Evolutionary conservation across 2,113 vertebrate genomes (phyloP).

Genomic region (Phaethornis superciliosus): DNA sequence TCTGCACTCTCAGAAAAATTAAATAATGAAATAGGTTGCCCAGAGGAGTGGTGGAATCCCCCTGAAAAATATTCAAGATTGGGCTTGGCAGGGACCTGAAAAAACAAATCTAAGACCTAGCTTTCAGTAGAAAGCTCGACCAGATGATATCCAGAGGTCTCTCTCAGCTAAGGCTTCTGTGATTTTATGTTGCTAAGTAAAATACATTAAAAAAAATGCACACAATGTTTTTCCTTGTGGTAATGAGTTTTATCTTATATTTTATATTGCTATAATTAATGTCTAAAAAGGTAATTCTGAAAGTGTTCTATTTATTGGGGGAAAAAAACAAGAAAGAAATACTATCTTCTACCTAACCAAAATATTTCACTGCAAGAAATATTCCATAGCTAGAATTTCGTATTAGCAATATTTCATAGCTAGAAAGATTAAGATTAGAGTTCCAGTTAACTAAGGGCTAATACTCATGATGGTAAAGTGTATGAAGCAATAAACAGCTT

Average conservation of each 20-base stretch:
- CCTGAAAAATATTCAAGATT: too few species aligned
- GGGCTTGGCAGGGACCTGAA: too few species aligned
- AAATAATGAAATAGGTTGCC: neutral
- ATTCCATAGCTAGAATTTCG: neutral
- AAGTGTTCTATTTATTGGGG: neutral
- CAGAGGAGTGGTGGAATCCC: too few species aligned
- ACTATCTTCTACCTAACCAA: neutral
- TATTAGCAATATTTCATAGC: neutral
- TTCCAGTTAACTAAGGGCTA: slow-evolving; percentile 23
- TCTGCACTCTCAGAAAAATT: neutral
- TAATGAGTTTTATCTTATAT: neutral
- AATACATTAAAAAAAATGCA: neutral
- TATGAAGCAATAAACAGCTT: slow-evolving; percentile 49
- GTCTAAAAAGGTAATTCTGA: neutral
- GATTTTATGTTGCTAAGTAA: neutral
- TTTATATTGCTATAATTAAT: neutral
- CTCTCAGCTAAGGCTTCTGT: neutral
- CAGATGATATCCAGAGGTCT: too few species aligned
- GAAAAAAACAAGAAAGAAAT: neutral
- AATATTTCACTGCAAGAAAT: neutral
- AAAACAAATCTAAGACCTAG: too few species aligned
- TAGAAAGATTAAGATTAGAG: slow-evolving; percentile 38
- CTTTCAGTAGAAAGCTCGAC: too few species aligned
- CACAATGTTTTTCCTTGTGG: neutral
- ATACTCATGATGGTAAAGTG: neutral